Base-by-base conservation (phyloP, 2,797 vertebrate genomes). In the Bradypus variegatus region DNA sequence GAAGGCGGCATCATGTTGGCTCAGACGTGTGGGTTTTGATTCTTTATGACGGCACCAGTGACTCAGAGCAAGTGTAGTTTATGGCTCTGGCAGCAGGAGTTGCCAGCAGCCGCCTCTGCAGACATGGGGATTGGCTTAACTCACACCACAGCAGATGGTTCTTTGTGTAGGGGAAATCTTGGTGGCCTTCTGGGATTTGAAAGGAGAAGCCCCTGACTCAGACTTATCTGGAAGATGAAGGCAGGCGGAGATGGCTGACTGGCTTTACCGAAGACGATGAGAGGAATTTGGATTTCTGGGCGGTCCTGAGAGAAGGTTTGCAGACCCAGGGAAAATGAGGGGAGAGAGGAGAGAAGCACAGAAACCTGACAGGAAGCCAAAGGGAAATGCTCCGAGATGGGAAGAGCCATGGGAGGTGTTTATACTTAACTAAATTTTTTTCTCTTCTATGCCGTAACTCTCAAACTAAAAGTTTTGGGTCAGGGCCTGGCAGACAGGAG, bases 21-120 rank as follows among this genome's bases (percentile, higher is more conserved):
- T 67, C 48, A 36, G 36, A 1, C 4, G 16, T 10, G 5, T 41
- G 18, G 16, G 5, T 8, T 4, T 25, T 3, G 12, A 4, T 11
- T 31, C 67, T 62, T 72, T 48, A 16, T 1, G 45, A n/a, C 25
- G 41, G 13, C 36, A 18, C 25, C 2, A 2, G 31, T 19, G 31
- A 18, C 88, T 73, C 67, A 50, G 88, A 31, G 67, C 38, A 19
- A 23, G 18, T 25, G 55, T 62, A 41, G 67, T 36, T 62, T 23
- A 38, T 1, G 33, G 69, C 13, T 50, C 69, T 31, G 55, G 27
- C 1, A 4, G 31, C 41, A 29, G 48, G 33, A 62, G 55, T 33
- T 64, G 55, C 50, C 41, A 38, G 41, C 6, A 3, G 38, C 77
- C 36, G 53, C 38, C 58, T 45, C 0, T 62, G 13, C 23, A 62